Conservation (phyloP, 1,140 invertebrate species). For the Thaumetopoea pityocampa region DNA sequence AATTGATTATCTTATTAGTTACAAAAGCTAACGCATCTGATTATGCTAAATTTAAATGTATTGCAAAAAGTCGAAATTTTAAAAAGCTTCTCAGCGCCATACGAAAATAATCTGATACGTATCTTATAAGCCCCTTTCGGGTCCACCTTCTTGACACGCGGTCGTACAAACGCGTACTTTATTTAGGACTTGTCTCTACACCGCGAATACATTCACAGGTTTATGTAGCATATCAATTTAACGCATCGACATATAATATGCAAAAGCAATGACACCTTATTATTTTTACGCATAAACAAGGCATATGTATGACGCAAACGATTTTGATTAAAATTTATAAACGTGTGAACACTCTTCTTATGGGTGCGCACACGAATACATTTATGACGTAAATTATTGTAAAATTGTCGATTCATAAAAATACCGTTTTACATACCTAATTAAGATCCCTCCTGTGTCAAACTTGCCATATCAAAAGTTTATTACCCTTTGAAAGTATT, state of each 20-base stretch:
- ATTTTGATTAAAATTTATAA: slow-evolving; percentile 25
- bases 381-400: slow-evolving; percentile 1
- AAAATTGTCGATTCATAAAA: background rate
- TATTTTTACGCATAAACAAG: slow-evolving; percentile 23
- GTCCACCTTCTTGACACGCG: slow-evolving; percentile 56
- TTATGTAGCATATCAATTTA: slow-evolving; percentile 60
- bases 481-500: no score
- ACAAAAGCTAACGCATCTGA: slow-evolving; percentile 29
- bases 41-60: slow-evolving; percentile 57
- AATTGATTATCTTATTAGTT: slow-evolving; percentile 37
- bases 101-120: slow-evolving; percentile 43
- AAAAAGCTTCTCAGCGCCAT: slow-evolving; percentile 52
- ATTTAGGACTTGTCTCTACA: slow-evolving; percentile 40
- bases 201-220: slow-evolving; percentile 55
- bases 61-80: slow-evolving; percentile 43
- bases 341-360: slow-evolving; percentile 22
- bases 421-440: background rate
- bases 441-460: no score
- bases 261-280: slow-evolving; percentile 25
- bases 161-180: slow-evolving; percentile 47
- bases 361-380: background rate
- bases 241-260: slow-evolving; percentile 32
- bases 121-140: slow-evolving; percentile 40
- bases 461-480: background rate
- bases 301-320: slow-evolving; percentile 15